Evolutionary conservation across 64 coral and sea anemone genomes (phyloP).

Genomic region (Orbicella faveolata): DNA sequence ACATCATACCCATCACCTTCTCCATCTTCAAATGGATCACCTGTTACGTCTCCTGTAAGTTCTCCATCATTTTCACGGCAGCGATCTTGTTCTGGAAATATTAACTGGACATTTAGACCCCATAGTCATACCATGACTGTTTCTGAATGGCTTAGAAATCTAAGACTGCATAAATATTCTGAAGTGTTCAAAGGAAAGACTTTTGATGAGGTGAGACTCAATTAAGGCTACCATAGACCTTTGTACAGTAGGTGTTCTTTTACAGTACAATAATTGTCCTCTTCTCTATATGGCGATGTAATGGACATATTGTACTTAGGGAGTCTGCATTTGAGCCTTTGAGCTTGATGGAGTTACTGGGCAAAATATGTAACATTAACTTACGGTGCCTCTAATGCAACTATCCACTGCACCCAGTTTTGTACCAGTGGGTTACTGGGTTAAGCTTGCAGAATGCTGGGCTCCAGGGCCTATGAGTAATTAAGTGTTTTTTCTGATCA

Average conservation of each 20-base stretch:
- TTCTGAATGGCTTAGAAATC: conserved; percentile 81
- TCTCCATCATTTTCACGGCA: conserved; percentile 19
- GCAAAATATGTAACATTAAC: not conserved
- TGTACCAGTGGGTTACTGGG: too few species aligned
- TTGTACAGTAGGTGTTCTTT: not conserved
- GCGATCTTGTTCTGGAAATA: conserved; percentile 35
- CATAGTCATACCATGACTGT: conserved; percentile 57
- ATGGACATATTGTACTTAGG: too few species aligned
- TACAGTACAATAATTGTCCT: not conserved
- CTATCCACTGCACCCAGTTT: too few species aligned
- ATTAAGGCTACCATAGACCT: not conserved
- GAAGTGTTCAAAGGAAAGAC: conserved; percentile 73
- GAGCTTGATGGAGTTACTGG: not conserved
- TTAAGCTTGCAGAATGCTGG: too few species aligned
- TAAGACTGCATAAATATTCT: conserved; percentile 81
- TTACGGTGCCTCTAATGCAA: not conserved
- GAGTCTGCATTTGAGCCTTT: too few species aligned
- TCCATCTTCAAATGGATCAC: conserved; percentile 47
- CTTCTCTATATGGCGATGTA: too few species aligned
- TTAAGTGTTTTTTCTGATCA: too few species aligned
- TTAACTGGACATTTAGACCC: conserved; percentile 62
- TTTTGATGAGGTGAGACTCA: conserved; percentile 69
- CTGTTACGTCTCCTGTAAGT: conserved; percentile 33
- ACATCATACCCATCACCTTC: conserved; percentile 48
- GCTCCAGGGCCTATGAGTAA: too few species aligned